phyloP scores from a whole-genome alignment of 2,113 vertebrate species.

The Phylloscopus trochiloides region DNA sequence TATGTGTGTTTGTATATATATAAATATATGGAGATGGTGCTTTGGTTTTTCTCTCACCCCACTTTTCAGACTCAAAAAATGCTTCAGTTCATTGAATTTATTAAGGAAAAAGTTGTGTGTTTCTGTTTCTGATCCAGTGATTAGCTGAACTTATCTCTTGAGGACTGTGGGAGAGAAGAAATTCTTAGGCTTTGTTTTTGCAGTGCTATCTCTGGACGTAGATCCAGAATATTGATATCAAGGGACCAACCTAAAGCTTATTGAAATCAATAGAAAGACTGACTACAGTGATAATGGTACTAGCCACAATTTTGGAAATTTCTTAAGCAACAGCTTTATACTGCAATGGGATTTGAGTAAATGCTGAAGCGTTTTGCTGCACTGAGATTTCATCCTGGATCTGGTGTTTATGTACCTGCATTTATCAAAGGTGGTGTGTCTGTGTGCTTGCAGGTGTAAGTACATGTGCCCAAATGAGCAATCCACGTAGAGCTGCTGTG shows the following conservation, averaged over 20 bases:
- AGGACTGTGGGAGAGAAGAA: background rate
- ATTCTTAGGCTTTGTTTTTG: background rate
- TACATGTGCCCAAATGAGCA: background rate
- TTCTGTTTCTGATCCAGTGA: background rate
- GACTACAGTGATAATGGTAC: background rate
- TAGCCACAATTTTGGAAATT: background rate
- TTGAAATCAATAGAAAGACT: constrained; percentile 41
- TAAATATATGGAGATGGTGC: no score
- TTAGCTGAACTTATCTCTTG: background rate
- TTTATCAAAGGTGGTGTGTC: background rate
- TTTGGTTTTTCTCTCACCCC: background rate
- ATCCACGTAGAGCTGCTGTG: background rate
- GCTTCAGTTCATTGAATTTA: background rate
- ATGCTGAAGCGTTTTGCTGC: background rate
- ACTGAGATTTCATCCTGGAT: background rate
- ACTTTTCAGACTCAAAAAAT: background rate
- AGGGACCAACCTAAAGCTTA: background rate
- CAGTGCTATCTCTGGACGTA: background rate
- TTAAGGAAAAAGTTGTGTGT: background rate
- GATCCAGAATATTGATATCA: background rate
- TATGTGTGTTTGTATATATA: background rate
- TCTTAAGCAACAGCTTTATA: background rate
- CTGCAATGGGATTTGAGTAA: background rate
- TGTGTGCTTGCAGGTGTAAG: background rate
- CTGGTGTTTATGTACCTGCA: background rate